phyloP scores from a whole-genome alignment of 2,888 invertebrate genomes.

The Pinctada fucata region DNA sequence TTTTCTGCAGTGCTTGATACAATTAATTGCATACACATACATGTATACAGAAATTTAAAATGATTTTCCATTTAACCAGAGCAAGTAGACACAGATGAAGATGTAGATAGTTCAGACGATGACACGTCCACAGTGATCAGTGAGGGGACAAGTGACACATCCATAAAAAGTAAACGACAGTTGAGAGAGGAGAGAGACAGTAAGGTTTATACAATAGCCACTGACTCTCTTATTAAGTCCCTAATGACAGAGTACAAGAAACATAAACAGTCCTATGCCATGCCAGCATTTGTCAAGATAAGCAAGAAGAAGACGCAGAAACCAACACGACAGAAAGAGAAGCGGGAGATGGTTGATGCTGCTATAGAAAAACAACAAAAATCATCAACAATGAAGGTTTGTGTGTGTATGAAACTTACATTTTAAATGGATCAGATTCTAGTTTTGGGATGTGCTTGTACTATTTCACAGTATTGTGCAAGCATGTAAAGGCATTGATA shows the following conservation, averaged over 20 bases:
- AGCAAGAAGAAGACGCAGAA: constrained; percentile 45
- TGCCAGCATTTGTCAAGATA: constrained; percentile 74
- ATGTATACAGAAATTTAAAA: no score
- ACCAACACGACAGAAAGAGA: constrained; percentile 41
- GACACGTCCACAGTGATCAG: constrained; percentile 36
- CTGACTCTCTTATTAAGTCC: constrained; percentile 78
- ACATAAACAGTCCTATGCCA: constrained; percentile 78
- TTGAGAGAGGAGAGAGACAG: constrained; percentile 67
- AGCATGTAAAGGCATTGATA: no score
- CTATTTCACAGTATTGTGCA: no score
- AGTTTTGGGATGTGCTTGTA: no score
- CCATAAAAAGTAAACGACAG: constrained; percentile 64
- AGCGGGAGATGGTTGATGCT: constrained; percentile 62
- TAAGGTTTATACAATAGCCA: constrained; percentile 77
- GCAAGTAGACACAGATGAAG: constrained; percentile 25
- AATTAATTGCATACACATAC: no score
- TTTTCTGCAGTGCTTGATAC: no score
- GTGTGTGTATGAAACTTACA: constrained; percentile 22
- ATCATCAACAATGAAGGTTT: constrained; percentile 88
- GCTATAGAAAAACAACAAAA: constrained; percentile 87
- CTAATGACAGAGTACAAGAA: constrained; percentile 80
- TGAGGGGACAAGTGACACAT: constrained; percentile 20
- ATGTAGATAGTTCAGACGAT: constrained; percentile 11
- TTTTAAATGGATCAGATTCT: no score
- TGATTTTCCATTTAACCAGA: no score